phyloP scores from a whole-genome alignment of 1,140 invertebrate genomes.

The Conopomorpha cramerella region DNA sequence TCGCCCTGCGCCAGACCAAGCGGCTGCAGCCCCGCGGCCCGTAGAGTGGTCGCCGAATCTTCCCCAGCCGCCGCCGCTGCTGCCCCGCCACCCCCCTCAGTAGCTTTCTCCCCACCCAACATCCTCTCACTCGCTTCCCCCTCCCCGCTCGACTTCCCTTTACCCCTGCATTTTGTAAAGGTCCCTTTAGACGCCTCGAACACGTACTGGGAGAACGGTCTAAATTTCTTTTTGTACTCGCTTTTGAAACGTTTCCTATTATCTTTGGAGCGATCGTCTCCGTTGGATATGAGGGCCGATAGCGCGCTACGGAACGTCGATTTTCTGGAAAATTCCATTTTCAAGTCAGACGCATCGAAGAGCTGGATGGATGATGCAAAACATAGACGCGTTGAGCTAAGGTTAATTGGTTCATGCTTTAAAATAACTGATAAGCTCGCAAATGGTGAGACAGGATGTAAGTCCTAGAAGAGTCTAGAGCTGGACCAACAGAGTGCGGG shows the following conservation, averaged over 20 bases:
- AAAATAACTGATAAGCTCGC: constrained; percentile 55
- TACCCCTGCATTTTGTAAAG: constrained; percentile 66
- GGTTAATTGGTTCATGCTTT: constrained; percentile 54
- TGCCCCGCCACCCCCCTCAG: constrained; percentile 28
- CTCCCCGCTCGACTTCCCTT: constrained; percentile 48
- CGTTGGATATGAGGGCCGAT: constrained; percentile 58
- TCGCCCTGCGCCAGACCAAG: constrained; percentile 53
- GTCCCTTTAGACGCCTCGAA: constrained; percentile 74
- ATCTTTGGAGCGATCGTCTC: constrained; percentile 61
- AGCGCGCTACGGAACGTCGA: constrained; percentile 62
- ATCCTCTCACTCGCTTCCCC: constrained; percentile 11
- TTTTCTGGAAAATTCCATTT: constrained; percentile 62
- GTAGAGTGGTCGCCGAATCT: constrained; percentile 33
- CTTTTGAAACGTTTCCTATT: constrained; percentile 66
- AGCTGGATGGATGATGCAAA: constrained; percentile 41
- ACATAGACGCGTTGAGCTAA: constrained; percentile 49
- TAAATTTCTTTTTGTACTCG: constrained; percentile 81
- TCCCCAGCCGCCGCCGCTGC: constrained; percentile 25
- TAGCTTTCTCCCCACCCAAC: constrained; percentile 65
- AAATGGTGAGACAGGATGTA: constrained; percentile 51
- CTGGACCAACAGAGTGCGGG: constrained; percentile 28
- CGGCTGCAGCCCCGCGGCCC: constrained; percentile 41
- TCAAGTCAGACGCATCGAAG: constrained; percentile 42
- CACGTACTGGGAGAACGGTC: constrained; percentile 81
- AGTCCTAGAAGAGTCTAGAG: constrained; percentile 45